phyloP scores from a whole-genome alignment of 2,888 invertebrate species.

The Leptinotarsa rubiginosa region DNA sequence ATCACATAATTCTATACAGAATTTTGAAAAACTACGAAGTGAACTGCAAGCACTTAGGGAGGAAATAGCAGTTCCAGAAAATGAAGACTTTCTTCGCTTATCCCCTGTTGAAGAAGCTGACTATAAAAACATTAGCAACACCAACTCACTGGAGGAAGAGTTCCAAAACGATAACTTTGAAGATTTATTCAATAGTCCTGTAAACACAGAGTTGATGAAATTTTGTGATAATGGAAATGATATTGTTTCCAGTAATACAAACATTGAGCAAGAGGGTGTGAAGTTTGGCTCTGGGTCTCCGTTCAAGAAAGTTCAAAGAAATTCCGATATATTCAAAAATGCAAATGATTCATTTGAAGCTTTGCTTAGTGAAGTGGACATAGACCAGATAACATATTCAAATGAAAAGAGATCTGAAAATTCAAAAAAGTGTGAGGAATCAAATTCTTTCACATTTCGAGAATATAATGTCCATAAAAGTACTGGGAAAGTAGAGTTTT shows the following conservation, averaged over 20 bases:
- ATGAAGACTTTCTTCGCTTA: conserved; percentile 54
- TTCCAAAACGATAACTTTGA: conserved; percentile 41
- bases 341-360: conserved; percentile 36
- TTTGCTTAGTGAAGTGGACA: conserved; percentile 32
- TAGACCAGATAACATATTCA: conserved; percentile 19
- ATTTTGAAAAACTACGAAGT: conserved; percentile 61
- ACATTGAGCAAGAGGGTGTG: not conserved
- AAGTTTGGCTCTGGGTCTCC: conserved; percentile 17
- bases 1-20: conserved; percentile 55
- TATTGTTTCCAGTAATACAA: not conserved
- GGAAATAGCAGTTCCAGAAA: conserved; percentile 55
- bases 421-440: not conserved
- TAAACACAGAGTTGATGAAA: conserved; percentile 61
- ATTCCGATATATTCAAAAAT: conserved; percentile 25
- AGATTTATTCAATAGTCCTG: conserved; percentile 61
- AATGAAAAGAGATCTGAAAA: not conserved
- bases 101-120: conserved; percentile 56
- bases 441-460: too few relatives aligned
- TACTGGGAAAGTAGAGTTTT: conserved; percentile 53
- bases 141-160: conserved; percentile 13
- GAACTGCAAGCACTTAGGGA: conserved; percentile 59
- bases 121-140: conserved; percentile 47
- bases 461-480: conserved; percentile 1
- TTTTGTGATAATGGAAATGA: conserved; percentile 60
- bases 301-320: conserved; percentile 28